A percentile compares a stretch with the other conserved stretches of the same genome.
Evolutionary conservation across 2,113 vertebrate genomes (phyloP).

Genomic region (Sander lucioperca): DNA sequence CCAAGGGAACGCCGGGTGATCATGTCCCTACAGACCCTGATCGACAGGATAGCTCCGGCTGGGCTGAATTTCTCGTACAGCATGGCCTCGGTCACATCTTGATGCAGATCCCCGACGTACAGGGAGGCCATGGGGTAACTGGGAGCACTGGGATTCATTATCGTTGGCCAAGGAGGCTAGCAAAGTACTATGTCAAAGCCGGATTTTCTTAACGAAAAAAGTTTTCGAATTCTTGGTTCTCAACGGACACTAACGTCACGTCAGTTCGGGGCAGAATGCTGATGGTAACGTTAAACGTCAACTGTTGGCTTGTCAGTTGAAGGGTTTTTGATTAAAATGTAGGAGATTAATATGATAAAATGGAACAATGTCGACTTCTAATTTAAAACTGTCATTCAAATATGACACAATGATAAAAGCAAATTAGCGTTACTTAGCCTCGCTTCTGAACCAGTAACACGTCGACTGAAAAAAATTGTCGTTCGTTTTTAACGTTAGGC

Average conservation of each 20-base stretch:
- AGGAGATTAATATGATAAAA: conserved; percentile 25
- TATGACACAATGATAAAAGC: conserved; percentile 28
- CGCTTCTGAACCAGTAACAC: conserved; percentile 52
- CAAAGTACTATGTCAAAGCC: conserved; percentile 12
- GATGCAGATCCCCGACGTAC: conserved; percentile 92
- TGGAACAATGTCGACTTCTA: conserved; percentile 9
- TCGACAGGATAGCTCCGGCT: conserved; percentile 91
- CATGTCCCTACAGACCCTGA: conserved; percentile 93
- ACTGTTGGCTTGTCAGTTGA: conserved; percentile 46
- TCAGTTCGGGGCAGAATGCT: conserved; percentile 22
- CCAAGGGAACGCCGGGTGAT: conserved; percentile 92
- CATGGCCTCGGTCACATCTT: conserved; percentile 93
- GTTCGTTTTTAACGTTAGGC: conserved; percentile 40
- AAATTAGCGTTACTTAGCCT: conserved; percentile 48
- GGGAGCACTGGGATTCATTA: conserved; percentile 92
- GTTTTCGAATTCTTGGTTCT: conserved; percentile 30
- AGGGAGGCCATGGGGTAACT: conserved; percentile 94
- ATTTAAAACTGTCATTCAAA: conserved; percentile 38
- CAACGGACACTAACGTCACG: conserved; percentile 43
- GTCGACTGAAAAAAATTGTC: conserved; percentile 51
- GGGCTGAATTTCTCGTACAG: conserved; percentile 94
- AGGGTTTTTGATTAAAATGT: conserved; percentile 3
- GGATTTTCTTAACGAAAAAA: conserved; percentile 22
- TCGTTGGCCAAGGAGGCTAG: conserved; percentile 27
- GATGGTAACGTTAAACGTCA: conserved; percentile 33